Percentiles rank a stretch among this genome's conserved stretches.
Evolutionary conservation across 2,113 vertebrate species (phyloP).

Genomic region (Labeo rohita): DNA sequence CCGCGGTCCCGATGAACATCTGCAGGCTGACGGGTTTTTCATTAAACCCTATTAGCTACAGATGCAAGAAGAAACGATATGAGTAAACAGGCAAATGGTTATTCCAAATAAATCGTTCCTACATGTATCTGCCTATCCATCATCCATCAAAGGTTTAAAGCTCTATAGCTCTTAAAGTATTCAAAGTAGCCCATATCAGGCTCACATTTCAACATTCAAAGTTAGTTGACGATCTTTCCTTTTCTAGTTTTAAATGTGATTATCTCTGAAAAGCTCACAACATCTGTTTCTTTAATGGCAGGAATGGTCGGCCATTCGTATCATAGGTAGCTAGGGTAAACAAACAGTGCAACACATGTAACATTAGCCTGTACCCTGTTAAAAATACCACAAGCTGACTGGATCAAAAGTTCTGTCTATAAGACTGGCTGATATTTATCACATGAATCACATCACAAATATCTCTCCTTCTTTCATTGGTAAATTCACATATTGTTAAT

Average conservation of each 20-base stretch:
- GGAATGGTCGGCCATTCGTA: slow-evolving; percentile 2
- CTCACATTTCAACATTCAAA: background rate
- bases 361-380: slow-evolving; percentile 28
- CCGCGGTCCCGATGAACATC: slow-evolving; percentile 95
- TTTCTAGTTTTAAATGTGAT: slow-evolving; percentile 12
- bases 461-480: background rate
- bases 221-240: background rate
- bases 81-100: background rate
- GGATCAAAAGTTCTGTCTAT: background rate
- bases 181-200: background rate
- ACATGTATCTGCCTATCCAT: background rate
- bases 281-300: slow-evolving; percentile 59
- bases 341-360: slow-evolving; percentile 43
- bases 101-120: background rate
- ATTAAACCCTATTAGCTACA: slow-evolving; percentile 85
- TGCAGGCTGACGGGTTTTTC: slow-evolving; percentile 87
- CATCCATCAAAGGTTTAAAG: background rate
- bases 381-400: slow-evolving; percentile 49
- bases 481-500: background rate
- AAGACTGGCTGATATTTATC: background rate
- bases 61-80: slow-evolving; percentile 37
- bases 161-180: background rate
- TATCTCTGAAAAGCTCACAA: background rate
- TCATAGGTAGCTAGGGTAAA: slow-evolving; percentile 49
- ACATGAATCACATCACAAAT: background rate